Conservation (phyloP, 2,797 vertebrate species). For the Pangasius krempfi region DNA sequence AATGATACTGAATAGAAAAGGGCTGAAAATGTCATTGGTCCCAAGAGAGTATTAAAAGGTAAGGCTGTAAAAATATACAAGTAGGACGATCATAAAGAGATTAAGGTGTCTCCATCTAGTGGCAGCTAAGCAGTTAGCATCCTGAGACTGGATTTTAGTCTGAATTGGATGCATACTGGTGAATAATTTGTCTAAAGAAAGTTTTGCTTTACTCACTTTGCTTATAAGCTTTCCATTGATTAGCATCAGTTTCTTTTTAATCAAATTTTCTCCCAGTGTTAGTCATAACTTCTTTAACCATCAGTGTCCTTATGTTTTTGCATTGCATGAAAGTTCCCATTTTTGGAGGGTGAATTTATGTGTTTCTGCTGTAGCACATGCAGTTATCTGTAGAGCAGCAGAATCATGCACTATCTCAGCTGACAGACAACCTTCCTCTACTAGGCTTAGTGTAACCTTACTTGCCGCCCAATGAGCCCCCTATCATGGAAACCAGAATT, state of each 20-base stretch:
- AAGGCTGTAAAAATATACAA: neutral
- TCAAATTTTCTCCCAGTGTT: neutral
- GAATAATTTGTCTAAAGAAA: neutral
- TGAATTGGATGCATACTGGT: too few species aligned
- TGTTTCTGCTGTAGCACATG: neutral
- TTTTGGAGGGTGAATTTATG: neutral
- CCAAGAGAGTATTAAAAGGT: neutral
- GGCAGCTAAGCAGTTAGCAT: slow-evolving; percentile 36
- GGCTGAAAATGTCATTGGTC: neutral
- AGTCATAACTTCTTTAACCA: neutral
- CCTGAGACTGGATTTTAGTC: neutral
- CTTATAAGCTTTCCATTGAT: neutral
- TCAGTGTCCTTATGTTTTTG: neutral
- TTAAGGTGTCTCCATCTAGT: slow-evolving; percentile 56
- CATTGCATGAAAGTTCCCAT: neutral
- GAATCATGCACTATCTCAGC: neutral
- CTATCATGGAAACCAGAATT: neutral
- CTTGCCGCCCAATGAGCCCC: neutral
- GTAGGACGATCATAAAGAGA: neutral
- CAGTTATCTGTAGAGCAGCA: neutral
- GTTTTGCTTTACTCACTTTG: neutral
- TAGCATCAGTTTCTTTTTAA: neutral
- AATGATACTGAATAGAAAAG: neutral
- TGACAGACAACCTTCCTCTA: neutral
- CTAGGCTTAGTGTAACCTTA: neutral